phyloP scores from a whole-genome alignment of 2,888 invertebrate genomes.

The Heteromyza rotundicornis region DNA sequence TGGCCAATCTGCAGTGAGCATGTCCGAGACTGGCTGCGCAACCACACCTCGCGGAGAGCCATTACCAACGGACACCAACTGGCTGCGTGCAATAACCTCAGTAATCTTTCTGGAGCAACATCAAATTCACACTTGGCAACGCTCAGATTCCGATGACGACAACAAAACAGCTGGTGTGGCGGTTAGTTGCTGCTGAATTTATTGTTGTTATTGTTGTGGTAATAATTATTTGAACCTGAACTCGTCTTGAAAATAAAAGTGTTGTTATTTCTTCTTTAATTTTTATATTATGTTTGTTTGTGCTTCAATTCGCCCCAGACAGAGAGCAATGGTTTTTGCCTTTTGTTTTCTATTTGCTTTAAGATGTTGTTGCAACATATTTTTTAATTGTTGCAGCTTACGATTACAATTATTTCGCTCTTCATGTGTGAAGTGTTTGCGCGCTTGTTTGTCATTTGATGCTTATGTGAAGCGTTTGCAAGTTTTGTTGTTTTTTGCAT shows the following conservation, averaged over 20 bases:
- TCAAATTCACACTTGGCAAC: too few relatives aligned
- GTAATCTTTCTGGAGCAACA: neutral
- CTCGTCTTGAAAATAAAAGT: neutral
- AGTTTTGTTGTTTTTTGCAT: too few relatives aligned
- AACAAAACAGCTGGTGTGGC: neutral
- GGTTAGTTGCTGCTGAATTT: neutral
- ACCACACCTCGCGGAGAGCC: too few relatives aligned
- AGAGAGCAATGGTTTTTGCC: neutral
- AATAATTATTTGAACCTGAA: conserved; percentile 6
- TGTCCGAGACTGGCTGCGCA: neutral
- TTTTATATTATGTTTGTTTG: neutral
- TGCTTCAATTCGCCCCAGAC: neutral
- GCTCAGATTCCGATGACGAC: neutral
- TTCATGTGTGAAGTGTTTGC: conserved; percentile 28
- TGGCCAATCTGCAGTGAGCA: neutral
- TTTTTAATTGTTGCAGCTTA: neutral
- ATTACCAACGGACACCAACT: neutral
- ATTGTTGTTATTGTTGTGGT: neutral
- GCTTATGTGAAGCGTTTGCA: conserved; percentile 6
- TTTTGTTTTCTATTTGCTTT: neutral
- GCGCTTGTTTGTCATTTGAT: conserved; percentile 8
- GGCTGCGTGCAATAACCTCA: neutral
- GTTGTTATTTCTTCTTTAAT: neutral
- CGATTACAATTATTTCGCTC: neutral
- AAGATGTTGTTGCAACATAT: neutral